Evolutionary conservation across 2,797 vertebrate genomes (phyloP), one percentile per base, ranked within the genome.

Genomic region (Gila robusta): DNA sequence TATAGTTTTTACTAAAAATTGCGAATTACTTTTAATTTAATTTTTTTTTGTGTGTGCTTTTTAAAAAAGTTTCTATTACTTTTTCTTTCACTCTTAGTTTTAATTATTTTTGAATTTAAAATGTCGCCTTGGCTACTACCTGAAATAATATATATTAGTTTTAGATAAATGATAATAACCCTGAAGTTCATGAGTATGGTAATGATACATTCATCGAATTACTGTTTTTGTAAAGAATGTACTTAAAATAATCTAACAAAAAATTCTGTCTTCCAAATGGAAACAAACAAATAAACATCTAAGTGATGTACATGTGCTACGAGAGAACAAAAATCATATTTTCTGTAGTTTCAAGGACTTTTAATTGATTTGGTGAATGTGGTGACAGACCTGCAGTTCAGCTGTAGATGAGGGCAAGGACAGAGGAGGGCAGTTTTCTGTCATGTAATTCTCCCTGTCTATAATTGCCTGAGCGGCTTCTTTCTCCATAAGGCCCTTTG

Each of bases 341-440:
- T 59, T 37, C 10, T 59, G 35, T 62, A 41, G n/a, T 79, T 79
- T 16, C 12, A 9, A 10, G 28, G 10, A 35, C 66, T 32, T 69
- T 2, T 52, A 14, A 37, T 71, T 44, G 0, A 23, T 49, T n/a
- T 5, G 5, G 16, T 56, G 59, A 47, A 54, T n/a, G 21, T 41
- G 41, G 35, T 8, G 69, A 91, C 44, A 32, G 77, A 97, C 96
- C 96, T 97, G 96, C 77, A 97, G 93, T 5, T 96, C 96, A 0
- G 94, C 89, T 91, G 93, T 85, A 86, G 95, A 95, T 90, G 90
- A 64, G 0, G 96, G 96, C n/a, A 96, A 2, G 0, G 94, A 94
- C 83, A 96, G 88, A 0, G 95, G 92, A 0, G 93, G 93, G 59
- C 96, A 97, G 84, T 95, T 93, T 86, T 97, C 95, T 0, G 92